Evolutionary conservation across 2,797 vertebrate species (phyloP).

Genomic region (Botia almorhae): DNA sequence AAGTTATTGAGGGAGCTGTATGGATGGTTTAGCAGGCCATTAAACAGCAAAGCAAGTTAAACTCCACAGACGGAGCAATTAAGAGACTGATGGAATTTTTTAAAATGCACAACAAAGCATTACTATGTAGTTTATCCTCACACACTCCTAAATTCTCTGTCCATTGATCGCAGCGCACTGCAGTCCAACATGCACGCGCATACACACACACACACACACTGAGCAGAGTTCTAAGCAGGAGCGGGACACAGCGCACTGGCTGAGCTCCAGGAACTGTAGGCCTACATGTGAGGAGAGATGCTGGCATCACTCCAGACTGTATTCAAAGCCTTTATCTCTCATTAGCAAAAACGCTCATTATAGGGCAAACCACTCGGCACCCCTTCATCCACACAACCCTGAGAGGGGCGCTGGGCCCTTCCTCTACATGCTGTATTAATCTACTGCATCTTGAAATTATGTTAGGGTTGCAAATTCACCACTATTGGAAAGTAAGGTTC

Average conservation of each 20-base stretch:
- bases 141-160: conserved; percentile 12
- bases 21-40: background rate
- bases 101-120: background rate
- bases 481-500: background rate
- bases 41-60: background rate
- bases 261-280: conserved; percentile 72
- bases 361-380: conserved; percentile 61
- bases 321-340: conserved; percentile 81
- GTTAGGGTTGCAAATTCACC: background rate
- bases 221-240: conserved; percentile 17
- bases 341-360: conserved; percentile 78
- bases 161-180: conserved; percentile 24
- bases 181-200: conserved; percentile 17
- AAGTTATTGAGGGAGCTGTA: background rate
- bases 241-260: conserved; percentile 66
- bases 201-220: background rate
- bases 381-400: conserved; percentile 79
- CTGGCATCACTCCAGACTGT: conserved; percentile 74
- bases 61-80: background rate
- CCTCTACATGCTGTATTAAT: conserved; percentile 46
- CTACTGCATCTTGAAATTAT: background rate
- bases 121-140: conserved; percentile 3
- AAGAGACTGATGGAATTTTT: background rate
- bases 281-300: conserved; percentile 69
- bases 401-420: conserved; percentile 74